A percentile compares a stretch with the other conserved stretches of the same genome.
These are phyloP conservation scores for Amiota mariae DNA, from an alignment of 2,888 invertebrate genomes.

Conservation along the genomic window DNA sequence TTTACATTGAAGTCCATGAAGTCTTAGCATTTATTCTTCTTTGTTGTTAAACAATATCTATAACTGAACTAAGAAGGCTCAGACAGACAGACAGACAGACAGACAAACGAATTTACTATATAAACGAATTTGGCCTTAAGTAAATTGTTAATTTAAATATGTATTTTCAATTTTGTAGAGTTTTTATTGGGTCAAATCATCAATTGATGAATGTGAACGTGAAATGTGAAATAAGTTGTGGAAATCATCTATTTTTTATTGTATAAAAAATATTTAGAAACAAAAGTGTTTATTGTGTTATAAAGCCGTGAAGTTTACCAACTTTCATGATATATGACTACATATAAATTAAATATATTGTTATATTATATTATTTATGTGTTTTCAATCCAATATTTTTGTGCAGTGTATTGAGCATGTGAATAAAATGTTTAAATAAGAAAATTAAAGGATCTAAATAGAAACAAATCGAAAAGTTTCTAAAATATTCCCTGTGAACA, in stretches of 20 bases:
- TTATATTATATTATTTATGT: no score
- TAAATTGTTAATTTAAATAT: no score
- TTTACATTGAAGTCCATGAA: slow-evolving; percentile 20
- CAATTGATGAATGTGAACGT: slow-evolving; percentile 3
- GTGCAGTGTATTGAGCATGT: neutral
- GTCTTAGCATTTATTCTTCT: slow-evolving; percentile 32
- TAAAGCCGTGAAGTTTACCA: slow-evolving; percentile 24
- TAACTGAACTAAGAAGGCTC: neutral
- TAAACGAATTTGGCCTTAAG: no score
- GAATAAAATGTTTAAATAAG: no score
- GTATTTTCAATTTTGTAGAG: no score
- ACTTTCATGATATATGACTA: neutral
- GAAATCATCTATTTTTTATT: neutral
- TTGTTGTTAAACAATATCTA: neutral
- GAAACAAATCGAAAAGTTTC: no score
- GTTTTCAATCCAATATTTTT: neutral
- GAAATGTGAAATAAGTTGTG: neutral
- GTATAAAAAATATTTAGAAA: neutral
- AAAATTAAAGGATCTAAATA: no score
- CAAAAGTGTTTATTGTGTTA: slow-evolving; percentile 8
- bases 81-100: neutral
- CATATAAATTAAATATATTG: no score
- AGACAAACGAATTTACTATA: neutral
- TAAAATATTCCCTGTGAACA: no score
- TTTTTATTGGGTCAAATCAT: no score